phyloP scores from a whole-genome alignment of 2,888 invertebrate species.

The Luperina nickerlii region DNA sequence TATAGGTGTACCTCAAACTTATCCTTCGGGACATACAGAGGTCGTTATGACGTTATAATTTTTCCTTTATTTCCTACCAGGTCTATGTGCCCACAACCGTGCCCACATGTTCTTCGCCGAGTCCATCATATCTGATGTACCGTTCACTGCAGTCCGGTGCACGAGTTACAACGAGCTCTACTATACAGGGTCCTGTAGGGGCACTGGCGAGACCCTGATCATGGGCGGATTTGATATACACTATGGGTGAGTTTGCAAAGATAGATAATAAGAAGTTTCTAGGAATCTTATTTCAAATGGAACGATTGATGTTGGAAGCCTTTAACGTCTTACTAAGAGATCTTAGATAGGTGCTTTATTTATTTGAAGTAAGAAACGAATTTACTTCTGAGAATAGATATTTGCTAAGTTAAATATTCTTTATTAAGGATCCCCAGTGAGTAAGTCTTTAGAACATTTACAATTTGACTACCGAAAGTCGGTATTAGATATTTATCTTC shows the following conservation, averaged over 20 bases:
- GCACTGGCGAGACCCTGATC: slow-evolving; percentile 87
- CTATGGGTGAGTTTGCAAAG: slow-evolving; percentile 80
- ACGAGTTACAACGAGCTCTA: slow-evolving; percentile 85
- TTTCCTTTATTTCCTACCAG: slow-evolving; percentile 66
- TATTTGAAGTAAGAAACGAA: slow-evolving; percentile 18
- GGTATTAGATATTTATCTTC: slow-evolving; percentile 44
- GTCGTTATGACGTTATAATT: too few species aligned
- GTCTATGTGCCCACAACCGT: slow-evolving; percentile 89
- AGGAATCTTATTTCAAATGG: background rate
- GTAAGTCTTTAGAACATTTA: slow-evolving; percentile 26
- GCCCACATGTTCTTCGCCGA: slow-evolving; percentile 90
- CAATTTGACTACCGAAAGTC: slow-evolving; percentile 23
- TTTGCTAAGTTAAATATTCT: slow-evolving; percentile 22
- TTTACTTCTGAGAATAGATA: slow-evolving; percentile 11
- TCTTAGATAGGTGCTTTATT: background rate
- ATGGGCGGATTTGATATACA: slow-evolving; percentile 89
- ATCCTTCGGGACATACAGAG: background rate
- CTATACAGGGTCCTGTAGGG: slow-evolving; percentile 83
- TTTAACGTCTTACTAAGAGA: background rate
- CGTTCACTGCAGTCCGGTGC: slow-evolving; percentile 87
- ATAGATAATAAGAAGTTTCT: background rate
- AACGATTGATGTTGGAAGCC: background rate
- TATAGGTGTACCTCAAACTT: background rate
- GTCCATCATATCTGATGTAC: slow-evolving; percentile 85
- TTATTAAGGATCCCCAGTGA: slow-evolving; percentile 16